Conservation (phyloP, 2,113 vertebrate genomes). For the Sitta europaea region DNA sequence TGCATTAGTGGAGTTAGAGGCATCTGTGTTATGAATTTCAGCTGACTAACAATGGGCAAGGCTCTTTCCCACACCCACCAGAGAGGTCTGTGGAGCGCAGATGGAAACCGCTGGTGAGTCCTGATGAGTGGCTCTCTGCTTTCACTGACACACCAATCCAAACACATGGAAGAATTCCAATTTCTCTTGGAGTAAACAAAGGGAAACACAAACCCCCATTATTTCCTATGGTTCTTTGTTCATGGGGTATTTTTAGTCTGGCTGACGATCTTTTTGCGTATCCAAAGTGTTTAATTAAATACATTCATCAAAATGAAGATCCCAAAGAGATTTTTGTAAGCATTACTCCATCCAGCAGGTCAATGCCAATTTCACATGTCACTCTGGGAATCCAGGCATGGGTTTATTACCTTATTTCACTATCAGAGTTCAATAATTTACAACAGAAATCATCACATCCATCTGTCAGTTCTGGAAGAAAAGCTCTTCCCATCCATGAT, state of each 20-base stretch:
- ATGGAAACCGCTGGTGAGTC: neutral
- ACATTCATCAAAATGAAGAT: neutral
- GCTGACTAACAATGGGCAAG: slow-evolving; percentile 24
- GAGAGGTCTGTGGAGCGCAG: neutral
- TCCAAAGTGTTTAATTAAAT: neutral
- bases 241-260: neutral
- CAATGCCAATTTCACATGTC: neutral
- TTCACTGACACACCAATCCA: neutral
- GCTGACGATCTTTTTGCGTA: neutral
- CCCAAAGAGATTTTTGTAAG: neutral
- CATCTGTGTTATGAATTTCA: slow-evolving; percentile 46
- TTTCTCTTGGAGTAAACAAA: neutral
- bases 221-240: neutral
- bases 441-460: neutral
- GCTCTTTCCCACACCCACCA: slow-evolving; percentile 5
- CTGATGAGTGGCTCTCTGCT: neutral
- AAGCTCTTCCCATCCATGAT: neutral
- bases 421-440: neutral
- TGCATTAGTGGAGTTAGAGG: neutral
- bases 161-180: neutral
- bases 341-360: neutral
- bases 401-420: neutral
- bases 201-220: neutral
- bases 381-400: neutral
- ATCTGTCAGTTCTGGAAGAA: neutral